Evolutionary conservation across 2,113 vertebrate genomes (phyloP).

Genomic region (Vulpes vulpes): DNA sequence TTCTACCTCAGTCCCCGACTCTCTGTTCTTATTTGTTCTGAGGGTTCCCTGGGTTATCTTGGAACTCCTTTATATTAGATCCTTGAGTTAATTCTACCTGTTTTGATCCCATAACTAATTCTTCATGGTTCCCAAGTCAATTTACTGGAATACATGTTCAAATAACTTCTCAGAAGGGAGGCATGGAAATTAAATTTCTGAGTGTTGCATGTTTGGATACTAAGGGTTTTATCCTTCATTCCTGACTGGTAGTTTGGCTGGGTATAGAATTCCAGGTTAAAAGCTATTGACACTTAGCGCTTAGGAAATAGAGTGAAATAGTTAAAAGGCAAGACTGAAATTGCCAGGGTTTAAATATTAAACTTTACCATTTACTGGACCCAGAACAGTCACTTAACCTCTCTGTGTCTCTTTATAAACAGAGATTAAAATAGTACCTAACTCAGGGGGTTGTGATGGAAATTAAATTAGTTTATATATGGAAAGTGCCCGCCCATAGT

Average conservation of each 20-base stretch:
- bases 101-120: background rate
- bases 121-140: background rate
- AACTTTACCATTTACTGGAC: background rate
- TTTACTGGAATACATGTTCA: slow-evolving; percentile 20
- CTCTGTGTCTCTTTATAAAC: background rate
- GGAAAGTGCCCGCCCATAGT: too few species aligned
- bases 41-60: background rate
- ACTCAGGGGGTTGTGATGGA: background rate
- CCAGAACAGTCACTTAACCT: background rate
- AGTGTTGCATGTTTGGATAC: background rate
- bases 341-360: background rate
- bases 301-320: background rate
- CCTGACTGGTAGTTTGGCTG: background rate
- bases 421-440: background rate
- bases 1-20: background rate
- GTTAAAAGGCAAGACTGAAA: background rate
- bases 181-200: background rate
- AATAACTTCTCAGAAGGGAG: slow-evolving; percentile 35
- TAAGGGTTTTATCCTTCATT: background rate
- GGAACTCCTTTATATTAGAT: background rate
- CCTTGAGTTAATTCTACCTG: background rate
- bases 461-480: background rate
- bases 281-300: background rate
- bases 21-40: background rate
- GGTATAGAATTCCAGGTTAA: slow-evolving; percentile 29